Evolutionary conservation across 2,113 vertebrate species (phyloP).

Genomic region (Tympanuchus pallidicinctus): DNA sequence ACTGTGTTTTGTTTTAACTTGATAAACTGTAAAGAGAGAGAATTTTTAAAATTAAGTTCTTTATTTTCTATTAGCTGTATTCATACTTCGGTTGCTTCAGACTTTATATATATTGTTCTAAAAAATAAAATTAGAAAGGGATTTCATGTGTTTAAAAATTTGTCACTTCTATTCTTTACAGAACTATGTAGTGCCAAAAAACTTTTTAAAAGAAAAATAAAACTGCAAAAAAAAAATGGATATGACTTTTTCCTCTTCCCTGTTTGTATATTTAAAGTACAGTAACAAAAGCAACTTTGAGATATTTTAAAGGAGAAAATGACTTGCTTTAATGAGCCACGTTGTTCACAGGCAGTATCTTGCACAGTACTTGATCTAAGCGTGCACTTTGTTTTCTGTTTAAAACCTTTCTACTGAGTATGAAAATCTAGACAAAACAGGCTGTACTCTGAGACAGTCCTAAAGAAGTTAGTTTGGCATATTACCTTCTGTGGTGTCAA

Average conservation of each 20-base stretch:
- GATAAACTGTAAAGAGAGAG: constrained; percentile 92
- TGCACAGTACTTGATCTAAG: background rate
- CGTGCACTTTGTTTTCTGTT: background rate
- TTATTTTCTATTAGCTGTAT: constrained; percentile 99
- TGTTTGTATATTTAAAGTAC: constrained; percentile 44
- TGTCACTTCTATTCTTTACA: constrained; percentile 87
- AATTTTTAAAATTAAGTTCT: constrained; percentile 92
- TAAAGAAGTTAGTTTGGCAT: background rate
- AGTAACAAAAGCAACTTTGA: background rate
- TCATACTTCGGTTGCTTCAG: constrained; percentile 95
- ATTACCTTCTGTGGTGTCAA: background rate
- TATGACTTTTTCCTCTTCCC: constrained; percentile 61
- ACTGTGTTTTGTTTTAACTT: constrained; percentile 96
- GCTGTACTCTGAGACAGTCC: background rate
- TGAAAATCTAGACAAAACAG: background rate
- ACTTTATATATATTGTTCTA: constrained; percentile 91
- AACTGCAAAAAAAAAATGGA: constrained; percentile 75
- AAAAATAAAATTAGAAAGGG: constrained; percentile 88
- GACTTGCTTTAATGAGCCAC: background rate
- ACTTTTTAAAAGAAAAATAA: constrained; percentile 81
- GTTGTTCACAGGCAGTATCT: background rate
- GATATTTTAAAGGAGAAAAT: background rate
- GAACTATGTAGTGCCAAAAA: constrained; percentile 95
- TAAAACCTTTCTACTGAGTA: background rate
- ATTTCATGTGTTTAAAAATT: constrained; percentile 90